Conservation (phyloP, 2,113 vertebrate genomes). For the Micronisus gabar region DNA sequence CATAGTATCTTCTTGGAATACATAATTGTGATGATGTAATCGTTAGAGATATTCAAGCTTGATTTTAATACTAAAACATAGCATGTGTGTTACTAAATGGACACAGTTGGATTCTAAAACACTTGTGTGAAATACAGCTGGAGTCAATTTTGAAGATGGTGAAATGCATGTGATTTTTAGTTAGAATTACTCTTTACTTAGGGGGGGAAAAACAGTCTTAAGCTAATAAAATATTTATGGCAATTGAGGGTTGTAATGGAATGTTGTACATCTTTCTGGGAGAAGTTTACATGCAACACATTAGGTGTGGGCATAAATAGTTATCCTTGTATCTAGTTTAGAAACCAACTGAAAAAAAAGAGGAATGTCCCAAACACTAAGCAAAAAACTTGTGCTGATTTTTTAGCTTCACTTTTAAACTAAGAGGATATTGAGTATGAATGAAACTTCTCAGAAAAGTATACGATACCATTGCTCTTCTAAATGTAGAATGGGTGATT, state of each 20-base stretch:
- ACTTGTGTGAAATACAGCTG: background rate
- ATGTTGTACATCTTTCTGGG: background rate
- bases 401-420: background rate
- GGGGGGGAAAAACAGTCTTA: background rate
- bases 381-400: background rate
- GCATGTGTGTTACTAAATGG: background rate
- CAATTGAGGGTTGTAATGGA: background rate
- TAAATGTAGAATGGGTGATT: background rate
- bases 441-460: background rate
- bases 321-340: background rate
- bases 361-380: background rate
- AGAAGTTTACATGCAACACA: fast-evolving
- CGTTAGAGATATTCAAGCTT: background rate
- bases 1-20: background rate
- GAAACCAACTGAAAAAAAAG: background rate
- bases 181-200: background rate
- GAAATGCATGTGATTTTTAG: background rate
- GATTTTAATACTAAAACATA: background rate
- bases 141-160: background rate
- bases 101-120: background rate
- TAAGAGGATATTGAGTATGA: background rate
- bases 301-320: background rate
- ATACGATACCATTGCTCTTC: fast-evolving
- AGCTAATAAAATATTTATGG: background rate
- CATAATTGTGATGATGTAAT: background rate